phyloP scores from a whole-genome alignment of 2,888 invertebrate species.

The Tetragonula carbonaria region DNA sequence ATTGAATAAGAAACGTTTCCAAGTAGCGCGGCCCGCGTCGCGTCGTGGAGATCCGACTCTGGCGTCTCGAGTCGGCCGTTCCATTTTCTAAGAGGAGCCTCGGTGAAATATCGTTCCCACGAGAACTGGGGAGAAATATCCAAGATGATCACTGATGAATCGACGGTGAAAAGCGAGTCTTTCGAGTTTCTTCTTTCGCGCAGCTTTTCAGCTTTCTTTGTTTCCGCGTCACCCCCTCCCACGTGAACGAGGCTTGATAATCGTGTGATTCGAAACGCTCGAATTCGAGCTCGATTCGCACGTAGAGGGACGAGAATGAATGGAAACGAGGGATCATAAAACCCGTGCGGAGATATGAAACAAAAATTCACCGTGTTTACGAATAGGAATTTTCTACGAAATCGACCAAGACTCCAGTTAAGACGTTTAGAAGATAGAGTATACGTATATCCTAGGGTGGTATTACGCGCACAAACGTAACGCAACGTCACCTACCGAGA shows the following conservation, averaged over 20 bases:
- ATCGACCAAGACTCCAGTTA: slow-evolving; percentile 71
- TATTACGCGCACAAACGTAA: slow-evolving; percentile 10
- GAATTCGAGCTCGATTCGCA: too few species aligned
- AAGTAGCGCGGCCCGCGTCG: neutral
- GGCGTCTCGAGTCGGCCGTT: slow-evolving; percentile 18
- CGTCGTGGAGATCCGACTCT: neutral
- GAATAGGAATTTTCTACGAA: slow-evolving; percentile 71
- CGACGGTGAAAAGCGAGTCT: neutral
- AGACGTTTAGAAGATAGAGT: slow-evolving; percentile 61
- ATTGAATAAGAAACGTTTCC: neutral
- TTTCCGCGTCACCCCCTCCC: too few species aligned
- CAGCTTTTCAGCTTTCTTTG: neutral
- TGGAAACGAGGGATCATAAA: neutral
- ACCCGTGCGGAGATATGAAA: slow-evolving; percentile 9
- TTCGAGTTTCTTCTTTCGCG: slow-evolving; percentile 1
- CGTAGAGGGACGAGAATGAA: neutral
- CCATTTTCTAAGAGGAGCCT: slow-evolving; percentile 7
- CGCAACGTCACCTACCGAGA: slow-evolving; percentile 12
- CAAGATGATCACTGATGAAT: slow-evolving; percentile 1
- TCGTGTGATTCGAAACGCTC: too few species aligned
- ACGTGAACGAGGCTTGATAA: too few species aligned
- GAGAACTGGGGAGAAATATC: neutral
- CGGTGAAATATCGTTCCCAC: neutral
- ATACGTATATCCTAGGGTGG: slow-evolving; percentile 38
- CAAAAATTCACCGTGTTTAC: slow-evolving; percentile 44